Evolutionary conservation across 2,888 invertebrate genomes (phyloP).

Genomic region (Aleiodes leptofemur): DNA sequence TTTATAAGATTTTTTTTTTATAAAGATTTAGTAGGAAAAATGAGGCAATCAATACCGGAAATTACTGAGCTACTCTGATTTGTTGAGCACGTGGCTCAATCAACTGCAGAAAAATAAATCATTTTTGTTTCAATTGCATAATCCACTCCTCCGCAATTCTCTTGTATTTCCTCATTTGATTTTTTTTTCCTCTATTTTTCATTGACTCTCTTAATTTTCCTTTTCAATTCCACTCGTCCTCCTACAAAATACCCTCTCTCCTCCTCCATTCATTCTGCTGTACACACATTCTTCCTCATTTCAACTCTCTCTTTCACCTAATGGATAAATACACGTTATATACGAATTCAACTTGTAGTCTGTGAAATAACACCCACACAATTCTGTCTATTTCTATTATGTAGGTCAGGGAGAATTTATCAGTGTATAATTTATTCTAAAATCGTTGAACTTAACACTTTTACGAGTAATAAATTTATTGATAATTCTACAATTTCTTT

Average conservation of each 20-base stretch:
- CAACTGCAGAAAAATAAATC: conserved; percentile 44
- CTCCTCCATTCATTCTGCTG: too few species aligned
- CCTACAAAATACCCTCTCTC: neutral
- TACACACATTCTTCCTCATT: conserved; percentile 1
- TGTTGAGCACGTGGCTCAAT: conserved; percentile 17
- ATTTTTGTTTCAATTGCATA: conserved; percentile 42
- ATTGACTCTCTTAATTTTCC: conserved; percentile 16
- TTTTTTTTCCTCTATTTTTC: neutral
- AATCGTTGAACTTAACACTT: too few species aligned
- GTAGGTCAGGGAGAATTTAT: conserved; percentile 24
- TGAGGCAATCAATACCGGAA: conserved; percentile 23
- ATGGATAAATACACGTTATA: conserved; percentile 9
- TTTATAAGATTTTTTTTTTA: neutral
- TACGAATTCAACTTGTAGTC: neutral
- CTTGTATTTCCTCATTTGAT: conserved; percentile 28
- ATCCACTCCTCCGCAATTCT: conserved; percentile 41
- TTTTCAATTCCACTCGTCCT: conserved; percentile 29
- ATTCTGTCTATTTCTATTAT: neutral
- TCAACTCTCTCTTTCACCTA: conserved; percentile 24
- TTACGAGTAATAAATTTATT: too few species aligned
- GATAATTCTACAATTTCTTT: too few species aligned
- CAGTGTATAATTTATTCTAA: neutral
- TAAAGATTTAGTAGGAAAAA: neutral
- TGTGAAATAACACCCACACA: conserved; percentile 5
- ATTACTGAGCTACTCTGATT: conserved; percentile 1